These are phyloP conservation scores for Glareola pratincola DNA, from an alignment of 2,113 vertebrate species.

Conservation along the genomic window DNA sequence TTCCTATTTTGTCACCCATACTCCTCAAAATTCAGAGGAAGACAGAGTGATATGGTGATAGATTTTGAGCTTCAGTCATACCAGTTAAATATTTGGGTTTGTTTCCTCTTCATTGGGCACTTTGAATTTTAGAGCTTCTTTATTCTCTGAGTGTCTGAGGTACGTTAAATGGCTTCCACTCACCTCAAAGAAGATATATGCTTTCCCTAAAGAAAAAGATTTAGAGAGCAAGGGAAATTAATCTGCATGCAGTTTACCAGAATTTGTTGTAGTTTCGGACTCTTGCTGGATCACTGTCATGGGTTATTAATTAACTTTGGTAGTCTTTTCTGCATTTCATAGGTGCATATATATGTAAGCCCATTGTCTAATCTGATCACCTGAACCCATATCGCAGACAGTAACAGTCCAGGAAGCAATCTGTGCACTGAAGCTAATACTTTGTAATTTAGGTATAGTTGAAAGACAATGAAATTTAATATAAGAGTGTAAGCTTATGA, in stretches of 20 bases:
- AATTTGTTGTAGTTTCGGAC: neutral
- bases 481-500: neutral
- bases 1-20: neutral
- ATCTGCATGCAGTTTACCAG: neutral
- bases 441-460: neutral
- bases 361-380: neutral
- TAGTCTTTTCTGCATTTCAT: neutral
- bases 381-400: accelerated
- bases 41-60: neutral
- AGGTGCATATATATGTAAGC: neutral
- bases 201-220: neutral
- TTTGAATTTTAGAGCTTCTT: neutral
- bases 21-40: neutral
- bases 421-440: neutral
- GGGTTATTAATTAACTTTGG: neutral
- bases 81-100: neutral
- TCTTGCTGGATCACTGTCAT: neutral
- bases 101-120: neutral
- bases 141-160: neutral
- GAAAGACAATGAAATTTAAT: neutral
- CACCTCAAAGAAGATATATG: neutral
- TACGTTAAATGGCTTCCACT: neutral
- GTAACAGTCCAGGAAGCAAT: neutral
- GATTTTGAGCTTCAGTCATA: neutral
- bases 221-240: neutral